Percentiles rank a stretch among this genome's conserved stretches.
Evolutionary conservation across 1,140 invertebrate genomes (phyloP).

Genomic region (Armadillidium nasatum): DNA sequence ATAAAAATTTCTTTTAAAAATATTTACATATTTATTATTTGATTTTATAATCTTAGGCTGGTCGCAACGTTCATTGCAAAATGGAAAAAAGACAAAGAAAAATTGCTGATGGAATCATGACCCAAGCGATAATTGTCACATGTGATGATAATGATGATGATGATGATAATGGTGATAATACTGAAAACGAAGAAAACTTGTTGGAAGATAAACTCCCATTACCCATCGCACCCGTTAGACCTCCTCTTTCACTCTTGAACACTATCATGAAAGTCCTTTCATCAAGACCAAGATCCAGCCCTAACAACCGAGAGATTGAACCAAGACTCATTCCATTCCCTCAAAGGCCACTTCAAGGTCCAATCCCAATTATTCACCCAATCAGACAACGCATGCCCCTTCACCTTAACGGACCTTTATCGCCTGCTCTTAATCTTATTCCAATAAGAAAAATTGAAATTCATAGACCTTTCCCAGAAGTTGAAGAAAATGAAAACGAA

Average conservation of each 20-base stretch:
- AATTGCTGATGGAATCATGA: neutral
- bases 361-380: neutral
- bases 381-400: neutral
- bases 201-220: neutral
- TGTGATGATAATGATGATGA: neutral
- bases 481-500: neutral
- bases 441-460: neutral
- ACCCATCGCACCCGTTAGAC: neutral
- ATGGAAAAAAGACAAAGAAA: constrained; percentile 1
- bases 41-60: constrained; percentile 2
- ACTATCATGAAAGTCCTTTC: neutral
- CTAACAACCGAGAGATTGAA: neutral
- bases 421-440: neutral
- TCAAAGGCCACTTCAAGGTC: neutral
- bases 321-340: neutral
- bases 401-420: neutral
- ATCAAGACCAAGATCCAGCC: neutral
- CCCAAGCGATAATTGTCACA: neutral
- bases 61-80: neutral
- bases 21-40: no score
- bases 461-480: neutral
- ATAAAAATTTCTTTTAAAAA: no score
- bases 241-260: neutral
- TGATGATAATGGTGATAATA: neutral
- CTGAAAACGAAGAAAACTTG: neutral